Evolutionary conservation across 1,140 invertebrate species (phyloP), one percentile per base, ranked within the genome.

Genomic region (Zaprionus camerounensis): DNA sequence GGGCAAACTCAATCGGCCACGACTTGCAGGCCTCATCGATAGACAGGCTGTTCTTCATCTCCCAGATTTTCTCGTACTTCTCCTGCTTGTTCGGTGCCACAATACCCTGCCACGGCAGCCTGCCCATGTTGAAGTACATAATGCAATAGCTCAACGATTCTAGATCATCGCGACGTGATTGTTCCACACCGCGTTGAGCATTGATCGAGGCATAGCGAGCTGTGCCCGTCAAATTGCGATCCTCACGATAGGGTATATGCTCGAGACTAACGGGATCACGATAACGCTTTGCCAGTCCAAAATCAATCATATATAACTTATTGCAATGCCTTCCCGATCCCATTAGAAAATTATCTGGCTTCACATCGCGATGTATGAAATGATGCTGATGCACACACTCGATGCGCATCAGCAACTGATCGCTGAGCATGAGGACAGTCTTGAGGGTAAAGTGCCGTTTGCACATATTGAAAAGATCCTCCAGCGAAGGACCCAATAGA

Each of bases 321-420:
- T 98, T 98, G 76, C 95, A 96, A 93, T 96, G 97, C 93, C 98
- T 98, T 76, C 98, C 99, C 67, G 99, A 94, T 55, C 99, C 99
- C 98, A 99, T 99, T 78, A 99, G 94, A 94, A 99, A 99, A 94
- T 99, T 99, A 94, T 99, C 99, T 56, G 98, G 98, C 94, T 99
- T 97, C 78, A 99, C 98, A 94, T 99, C 99, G 84, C 98, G 96
- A 94, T 99, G 99, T 85, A 99, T 99, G 93, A 99, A 99, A 93
- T 97, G 97, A 83, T 97, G 97, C 93, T 96, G 97, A 94, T 99
- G 99, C 91, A 99, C 98, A 92, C 97, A 99, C 93, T 99, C 98
- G 92, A 99, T 97, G 91, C 99, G 96, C 91, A 96, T 96, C 93
- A 99, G 98, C 94, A 99, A 95, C 94, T 99, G 99, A 95, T 99